Evolutionary conservation across 2,888 invertebrate genomes (phyloP), one percentile per base, ranked within the genome.

Genomic region (Autographa pulchrina): DNA sequence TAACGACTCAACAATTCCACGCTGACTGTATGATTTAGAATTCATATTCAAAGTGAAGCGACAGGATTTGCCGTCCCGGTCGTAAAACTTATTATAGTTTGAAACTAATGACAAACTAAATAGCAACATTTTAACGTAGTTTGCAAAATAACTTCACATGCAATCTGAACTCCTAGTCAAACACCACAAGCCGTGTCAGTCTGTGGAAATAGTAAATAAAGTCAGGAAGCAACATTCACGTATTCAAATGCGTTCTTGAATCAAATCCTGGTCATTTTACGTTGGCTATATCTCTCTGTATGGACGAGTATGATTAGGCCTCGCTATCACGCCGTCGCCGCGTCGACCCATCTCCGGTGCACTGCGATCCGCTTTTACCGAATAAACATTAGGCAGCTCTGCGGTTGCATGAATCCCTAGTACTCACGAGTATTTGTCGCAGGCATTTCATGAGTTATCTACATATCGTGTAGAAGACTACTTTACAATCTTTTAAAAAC

Each of bases 331-430:
- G 67, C 80, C 77, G 83, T 78, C 81, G 81, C 74, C 66, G 80
- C 77, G 83, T 78, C 81, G 81, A 72, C 79, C 83, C 78, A 89
- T 88, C 84, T 89, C 86, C 90, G 86, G 85, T 84, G 82, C 78
- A 73, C 77, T 80, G 73, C 81, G 77, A 84, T 83, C 70, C 83
- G 77, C 79, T 86, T 78, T 79, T 74, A 77, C 74, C 82, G 70
- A 80, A 82, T 77, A 84, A 80, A 82, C 78, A 85, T 85, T 75
- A 75, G 75, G 54, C 58, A 14, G 70, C 64, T 72, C 70, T 75
- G 80, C 64, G 75, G 66, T 69, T 64, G 64, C 70, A 65, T 72
- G 70, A 56, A 59, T 67, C 65, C 70, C 59, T 68, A 74, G 74
- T 73, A 70, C 52, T 64, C 41, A 54, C n/a, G 65, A 65, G 61